A percentile compares a stretch with the other conserved stretches of the same genome.
These are phyloP conservation scores for Orbicella faveolata DNA, from an alignment of 64 coral and sea anemone species.

Conservation along the genomic window DNA sequence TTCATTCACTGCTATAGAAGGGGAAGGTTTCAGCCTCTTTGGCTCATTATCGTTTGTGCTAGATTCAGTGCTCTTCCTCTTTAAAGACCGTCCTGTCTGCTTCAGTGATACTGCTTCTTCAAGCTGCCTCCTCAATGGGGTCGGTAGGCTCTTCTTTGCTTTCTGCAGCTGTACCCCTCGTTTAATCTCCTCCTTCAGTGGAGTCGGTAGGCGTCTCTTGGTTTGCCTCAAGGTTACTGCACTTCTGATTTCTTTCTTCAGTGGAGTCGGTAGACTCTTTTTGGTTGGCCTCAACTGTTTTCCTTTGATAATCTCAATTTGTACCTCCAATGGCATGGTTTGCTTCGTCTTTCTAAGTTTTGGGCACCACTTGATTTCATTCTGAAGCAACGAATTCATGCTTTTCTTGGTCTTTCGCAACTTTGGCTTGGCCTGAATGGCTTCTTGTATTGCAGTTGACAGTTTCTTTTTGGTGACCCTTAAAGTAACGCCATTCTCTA, in stretches of 20 bases:
- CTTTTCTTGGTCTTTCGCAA: conserved; percentile 69
- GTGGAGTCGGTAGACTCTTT: conserved; percentile 44
- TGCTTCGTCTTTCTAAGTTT: conserved; percentile 66
- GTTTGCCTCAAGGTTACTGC: conserved; percentile 41
- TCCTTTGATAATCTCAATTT: conserved; percentile 79
- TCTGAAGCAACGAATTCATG: conserved; percentile 61
- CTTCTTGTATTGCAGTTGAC: conserved; percentile 62
- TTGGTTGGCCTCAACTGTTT: conserved; percentile 75
- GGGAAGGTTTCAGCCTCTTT: conserved; percentile 60
- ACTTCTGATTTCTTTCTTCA: conserved; percentile 43
- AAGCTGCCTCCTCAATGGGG: conserved; percentile 65
- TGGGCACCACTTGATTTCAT: conserved; percentile 62
- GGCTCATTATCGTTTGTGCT: conserved; percentile 27
- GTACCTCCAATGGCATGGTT: conserved; percentile 58
- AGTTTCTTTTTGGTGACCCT: conserved; percentile 63
- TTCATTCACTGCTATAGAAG: conserved; percentile 9
- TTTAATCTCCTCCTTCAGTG: conserved; percentile 61
- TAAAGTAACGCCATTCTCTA: conserved; percentile 42
- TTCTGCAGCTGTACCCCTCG: conserved; percentile 50
- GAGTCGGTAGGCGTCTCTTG: conserved; percentile 58
- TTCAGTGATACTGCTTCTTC: conserved; percentile 56
- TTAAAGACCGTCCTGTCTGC: conserved; percentile 3
- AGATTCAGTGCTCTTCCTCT: conserved; percentile 63
- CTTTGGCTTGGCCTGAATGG: conserved; percentile 54
- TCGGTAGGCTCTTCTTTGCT: conserved; percentile 69